These are phyloP conservation scores for Spheniscus humboldti DNA, from an alignment of 2,797 vertebrate genomes.

Conservation along the genomic window DNA sequence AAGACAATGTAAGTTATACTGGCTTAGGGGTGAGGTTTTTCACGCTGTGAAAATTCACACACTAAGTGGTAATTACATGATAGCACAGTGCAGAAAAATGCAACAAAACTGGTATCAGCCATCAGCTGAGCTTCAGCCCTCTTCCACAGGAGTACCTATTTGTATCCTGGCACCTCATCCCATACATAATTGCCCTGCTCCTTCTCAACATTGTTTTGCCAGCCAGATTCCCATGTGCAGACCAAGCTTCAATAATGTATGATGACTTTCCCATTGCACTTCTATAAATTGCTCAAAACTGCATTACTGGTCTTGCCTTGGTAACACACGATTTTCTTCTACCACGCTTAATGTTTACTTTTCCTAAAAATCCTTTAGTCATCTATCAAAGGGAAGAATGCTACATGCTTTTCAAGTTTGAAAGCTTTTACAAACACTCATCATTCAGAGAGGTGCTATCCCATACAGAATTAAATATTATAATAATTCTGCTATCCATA, in stretches of 20 bases:
- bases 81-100: neutral
- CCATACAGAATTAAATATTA: conserved; percentile 20
- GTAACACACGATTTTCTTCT: neutral
- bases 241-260: neutral
- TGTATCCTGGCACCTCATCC: neutral
- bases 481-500: neutral
- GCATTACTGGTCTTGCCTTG: neutral
- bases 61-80: neutral
- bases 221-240: neutral
- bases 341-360: neutral
- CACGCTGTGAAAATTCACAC: neutral
- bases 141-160: neutral
- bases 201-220: neutral
- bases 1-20: neutral
- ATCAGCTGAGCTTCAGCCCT: neutral
- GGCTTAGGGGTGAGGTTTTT: neutral
- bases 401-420: conserved; percentile 20
- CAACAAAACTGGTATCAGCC: neutral
- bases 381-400: neutral
- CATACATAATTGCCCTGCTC: neutral
- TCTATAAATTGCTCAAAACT: neutral
- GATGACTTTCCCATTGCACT: neutral
- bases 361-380: conserved; percentile 22
- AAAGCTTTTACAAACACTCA: conserved; percentile 24
- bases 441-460: neutral